phyloP scores from a whole-genome alignment of 1,140 invertebrate genomes.

The Drosophila lini region DNA sequence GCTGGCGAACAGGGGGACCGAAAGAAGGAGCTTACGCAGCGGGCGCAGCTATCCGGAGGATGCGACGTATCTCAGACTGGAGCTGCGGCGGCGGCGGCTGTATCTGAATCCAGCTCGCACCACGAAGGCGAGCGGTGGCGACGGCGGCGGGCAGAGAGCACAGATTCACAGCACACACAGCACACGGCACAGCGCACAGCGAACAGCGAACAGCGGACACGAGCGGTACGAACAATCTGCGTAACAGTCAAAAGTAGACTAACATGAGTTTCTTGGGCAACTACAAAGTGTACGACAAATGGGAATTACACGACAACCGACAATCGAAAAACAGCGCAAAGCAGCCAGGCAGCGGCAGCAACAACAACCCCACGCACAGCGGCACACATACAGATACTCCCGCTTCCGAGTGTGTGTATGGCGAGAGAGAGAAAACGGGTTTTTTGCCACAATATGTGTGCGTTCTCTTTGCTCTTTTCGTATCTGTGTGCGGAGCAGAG shows the following conservation, averaged over 20 bases:
- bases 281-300: slow-evolving; percentile 84
- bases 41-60: slow-evolving; percentile 37
- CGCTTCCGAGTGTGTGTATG: slow-evolving; percentile 5
- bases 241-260: slow-evolving; percentile 85
- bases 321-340: slow-evolving; percentile 79
- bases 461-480: slow-evolving; percentile 15
- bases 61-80: slow-evolving; percentile 31
- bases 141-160: slow-evolving; percentile 40
- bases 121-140: slow-evolving; percentile 34
- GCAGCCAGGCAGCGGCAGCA: slow-evolving; percentile 49
- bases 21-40: slow-evolving; percentile 4
- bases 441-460: slow-evolving; percentile 52
- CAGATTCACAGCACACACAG: slow-evolving; percentile 43
- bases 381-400: slow-evolving; percentile 38
- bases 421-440: slow-evolving; percentile 61
- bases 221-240: slow-evolving; percentile 83
- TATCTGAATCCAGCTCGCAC: slow-evolving; percentile 39
- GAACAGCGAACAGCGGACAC: slow-evolving; percentile 35
- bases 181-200: slow-evolving; percentile 35
- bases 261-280: slow-evolving; percentile 84
- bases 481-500: slow-evolving; percentile 16
- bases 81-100: slow-evolving; percentile 14
- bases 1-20: slow-evolving; percentile 11
- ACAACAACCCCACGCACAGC: slow-evolving; percentile 53
- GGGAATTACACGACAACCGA: slow-evolving; percentile 84